Conservation (phyloP, 2,113 vertebrate genomes). For the Ranitomeya variabilis region DNA sequence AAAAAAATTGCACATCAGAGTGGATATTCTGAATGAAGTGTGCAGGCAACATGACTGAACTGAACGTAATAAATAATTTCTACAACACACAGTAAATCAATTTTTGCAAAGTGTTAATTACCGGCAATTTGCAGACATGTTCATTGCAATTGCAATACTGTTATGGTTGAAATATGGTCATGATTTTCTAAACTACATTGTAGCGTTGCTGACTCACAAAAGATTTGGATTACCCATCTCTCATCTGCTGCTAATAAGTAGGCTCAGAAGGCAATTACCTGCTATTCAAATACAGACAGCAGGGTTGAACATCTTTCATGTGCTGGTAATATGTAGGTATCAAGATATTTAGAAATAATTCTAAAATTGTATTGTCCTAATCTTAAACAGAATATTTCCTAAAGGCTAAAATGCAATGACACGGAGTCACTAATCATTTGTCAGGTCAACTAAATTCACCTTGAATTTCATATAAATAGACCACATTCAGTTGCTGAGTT, state of each 20-base stretch:
- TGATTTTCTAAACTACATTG: not conserved
- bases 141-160: too few species aligned
- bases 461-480: not conserved
- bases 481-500: not conserved
- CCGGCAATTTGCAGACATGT: too few species aligned
- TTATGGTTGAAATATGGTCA: not conserved
- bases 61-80: too few species aligned
- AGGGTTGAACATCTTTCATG: slow-evolving; percentile 4
- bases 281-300: not conserved
- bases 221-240: not conserved
- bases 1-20: too few species aligned
- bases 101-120: too few species aligned
- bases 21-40: too few species aligned
- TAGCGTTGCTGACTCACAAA: not conserved
- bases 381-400: not conserved
- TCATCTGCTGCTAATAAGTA: slow-evolving; percentile 17
- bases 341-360: not conserved
- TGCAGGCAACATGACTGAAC: too few species aligned
- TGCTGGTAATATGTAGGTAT: not conserved
- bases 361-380: not conserved
- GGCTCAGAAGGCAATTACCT: not conserved
- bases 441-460: not conserved
- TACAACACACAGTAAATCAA: too few species aligned
- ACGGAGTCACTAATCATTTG: not conserved
- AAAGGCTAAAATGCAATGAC: not conserved